A percentile compares a stretch with the other conserved stretches of the same genome.
Evolutionary conservation across 2,113 vertebrate genomes (phyloP).

Genomic region (Crotalus tigris): DNA sequence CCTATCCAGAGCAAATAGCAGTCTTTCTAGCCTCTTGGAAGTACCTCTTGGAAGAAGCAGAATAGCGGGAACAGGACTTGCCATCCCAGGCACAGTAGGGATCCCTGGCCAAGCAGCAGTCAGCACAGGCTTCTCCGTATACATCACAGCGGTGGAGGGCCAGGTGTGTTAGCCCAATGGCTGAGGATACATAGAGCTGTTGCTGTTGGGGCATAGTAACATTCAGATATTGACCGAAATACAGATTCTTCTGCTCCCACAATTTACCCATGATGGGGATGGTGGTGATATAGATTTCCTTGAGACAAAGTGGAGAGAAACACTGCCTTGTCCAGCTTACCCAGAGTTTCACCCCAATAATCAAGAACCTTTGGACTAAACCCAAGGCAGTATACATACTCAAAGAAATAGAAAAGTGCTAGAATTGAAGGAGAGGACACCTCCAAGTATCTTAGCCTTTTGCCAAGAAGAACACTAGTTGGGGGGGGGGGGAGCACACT

Average conservation of each 20-base stretch:
- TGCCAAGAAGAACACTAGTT: background rate
- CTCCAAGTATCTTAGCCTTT: background rate
- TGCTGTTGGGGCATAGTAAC: slow-evolving; percentile 74
- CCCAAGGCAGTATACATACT: background rate
- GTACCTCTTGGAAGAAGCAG: slow-evolving; percentile 92
- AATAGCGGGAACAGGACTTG: slow-evolving; percentile 94
- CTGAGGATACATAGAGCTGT: slow-evolving; percentile 94
- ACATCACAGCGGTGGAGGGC: slow-evolving; percentile 94
- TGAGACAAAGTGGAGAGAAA: background rate
- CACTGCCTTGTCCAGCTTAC: background rate
- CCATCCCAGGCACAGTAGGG: slow-evolving; percentile 98
- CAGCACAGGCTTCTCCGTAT: slow-evolving; percentile 91
- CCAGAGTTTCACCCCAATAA: no score
- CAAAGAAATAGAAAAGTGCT: background rate
- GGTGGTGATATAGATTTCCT: background rate
- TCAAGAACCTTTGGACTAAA: background rate
- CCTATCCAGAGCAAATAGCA: background rate
- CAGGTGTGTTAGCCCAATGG: slow-evolving; percentile 90
- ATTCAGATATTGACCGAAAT: background rate
- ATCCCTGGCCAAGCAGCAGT: slow-evolving; percentile 95
- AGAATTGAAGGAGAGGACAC: background rate
- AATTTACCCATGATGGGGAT: background rate
- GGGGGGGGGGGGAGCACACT: background rate
- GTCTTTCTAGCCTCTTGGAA: background rate
- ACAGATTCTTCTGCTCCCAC: background rate